Conservation (phyloP, 1,140 invertebrate genomes). For the Neodiprion pinetum region DNA sequence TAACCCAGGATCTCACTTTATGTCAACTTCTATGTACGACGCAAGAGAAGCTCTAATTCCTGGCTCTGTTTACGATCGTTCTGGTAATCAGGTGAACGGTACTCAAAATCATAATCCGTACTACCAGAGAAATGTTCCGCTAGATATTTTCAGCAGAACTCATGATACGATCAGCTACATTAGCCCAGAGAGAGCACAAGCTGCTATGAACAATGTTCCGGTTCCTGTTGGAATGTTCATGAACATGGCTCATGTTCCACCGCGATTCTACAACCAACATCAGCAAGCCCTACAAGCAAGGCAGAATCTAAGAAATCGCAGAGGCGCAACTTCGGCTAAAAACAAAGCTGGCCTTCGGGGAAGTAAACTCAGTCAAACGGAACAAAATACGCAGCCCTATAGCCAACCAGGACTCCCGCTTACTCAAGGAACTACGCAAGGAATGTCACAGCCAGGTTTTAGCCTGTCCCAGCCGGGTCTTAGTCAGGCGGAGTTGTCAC, state of each 20-base stretch:
- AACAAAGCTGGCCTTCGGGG: conserved; percentile 44
- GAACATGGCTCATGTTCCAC: conserved; percentile 90
- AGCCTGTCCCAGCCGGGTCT: conserved; percentile 71
- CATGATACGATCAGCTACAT: conserved; percentile 96
- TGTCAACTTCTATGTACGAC: conserved; percentile 95
- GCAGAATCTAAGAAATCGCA: conserved; percentile 57
- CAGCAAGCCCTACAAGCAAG: conserved; percentile 72
- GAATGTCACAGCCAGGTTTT: conserved; percentile 75
- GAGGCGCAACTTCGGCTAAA: conserved; percentile 35
- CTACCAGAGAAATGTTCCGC: conserved; percentile 59
- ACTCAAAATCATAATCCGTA: conserved; percentile 58
- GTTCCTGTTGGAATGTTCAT: conserved; percentile 96
- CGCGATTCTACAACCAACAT: conserved; percentile 85
- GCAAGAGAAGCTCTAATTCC: conserved; percentile 90
- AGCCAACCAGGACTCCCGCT: conserved; percentile 67
- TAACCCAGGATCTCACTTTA: conserved; percentile 96
- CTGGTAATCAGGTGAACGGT: conserved; percentile 63
- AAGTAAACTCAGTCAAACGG: conserved; percentile 55
- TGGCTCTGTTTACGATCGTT: conserved; percentile 81
- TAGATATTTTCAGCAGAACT: conserved; percentile 70
- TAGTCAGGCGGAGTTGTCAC: conserved; percentile 83
- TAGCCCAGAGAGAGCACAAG: conserved; percentile 83
- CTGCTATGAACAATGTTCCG: conserved; percentile 79
- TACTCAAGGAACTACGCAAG: conserved; percentile 75
- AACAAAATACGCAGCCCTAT: conserved; percentile 68